These are phyloP conservation scores for Boulengeromyrus knoepffleri DNA, from an alignment of 2,113 vertebrate genomes.

Conservation along the genomic window DNA sequence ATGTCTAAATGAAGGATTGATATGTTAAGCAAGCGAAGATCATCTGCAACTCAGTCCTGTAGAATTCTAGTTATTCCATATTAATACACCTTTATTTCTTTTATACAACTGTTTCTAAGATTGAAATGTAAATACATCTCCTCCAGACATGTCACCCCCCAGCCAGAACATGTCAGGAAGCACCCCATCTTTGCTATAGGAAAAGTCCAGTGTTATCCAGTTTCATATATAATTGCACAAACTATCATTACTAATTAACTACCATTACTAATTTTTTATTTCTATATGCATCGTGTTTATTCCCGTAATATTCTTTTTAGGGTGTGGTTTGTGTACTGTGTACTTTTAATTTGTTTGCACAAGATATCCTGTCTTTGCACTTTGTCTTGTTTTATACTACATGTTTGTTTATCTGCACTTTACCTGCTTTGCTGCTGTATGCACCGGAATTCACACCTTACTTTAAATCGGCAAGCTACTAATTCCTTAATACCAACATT, in stretches of 20 bases:
- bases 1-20: slow-evolving; percentile 28
- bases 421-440: background rate
- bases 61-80: background rate
- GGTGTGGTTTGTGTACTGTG: background rate
- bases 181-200: background rate
- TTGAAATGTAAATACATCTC: background rate
- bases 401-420: background rate
- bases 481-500: background rate
- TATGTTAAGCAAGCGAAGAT: background rate
- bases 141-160: background rate
- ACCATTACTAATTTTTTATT: background rate
- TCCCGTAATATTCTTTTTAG: background rate
- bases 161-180: background rate
- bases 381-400: background rate
- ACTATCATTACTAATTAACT: background rate
- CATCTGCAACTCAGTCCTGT: background rate
- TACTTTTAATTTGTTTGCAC: background rate
- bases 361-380: background rate
- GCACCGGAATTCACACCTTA: background rate
- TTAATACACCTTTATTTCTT: background rate
- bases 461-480: background rate
- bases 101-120: background rate
- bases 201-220: background rate
- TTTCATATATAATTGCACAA: background rate
- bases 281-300: background rate